Evolutionary conservation across 1,140 invertebrate genomes (phyloP), one percentile per base, ranked within the genome.

Genomic region (Hyphantria cunea): DNA sequence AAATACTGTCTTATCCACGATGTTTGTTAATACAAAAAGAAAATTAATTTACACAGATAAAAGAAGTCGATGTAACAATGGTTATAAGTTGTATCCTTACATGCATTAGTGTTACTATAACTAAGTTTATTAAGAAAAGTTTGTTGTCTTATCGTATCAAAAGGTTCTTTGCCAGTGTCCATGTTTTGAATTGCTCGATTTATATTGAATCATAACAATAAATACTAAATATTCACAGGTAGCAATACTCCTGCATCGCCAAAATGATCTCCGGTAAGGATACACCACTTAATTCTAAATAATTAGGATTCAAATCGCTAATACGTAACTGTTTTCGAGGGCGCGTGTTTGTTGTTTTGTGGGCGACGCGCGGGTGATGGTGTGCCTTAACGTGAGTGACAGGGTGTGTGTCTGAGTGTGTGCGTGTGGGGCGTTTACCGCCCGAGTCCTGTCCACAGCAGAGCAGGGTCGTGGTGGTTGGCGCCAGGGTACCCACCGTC

Each of bases 381-480:
- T 66, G 53, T 12, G 39, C 32, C 12, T 52, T 13, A 13, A n/a
- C n/a, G n/a, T n/a, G n/a, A n/a, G 15, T n/a, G 51, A n/a, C 14
- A 47, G 17, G 61, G 33, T 58, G 42, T 39, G 48, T 42, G 25
- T 51, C 41, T 53, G 52, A 42, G 11, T 12, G 68, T 32, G 45
- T 39, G 39, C 32, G 55, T n/a, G 49, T 2, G 31, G 56, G 33
- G 9, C 34, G 76, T 77, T 76, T 86, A 86, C 80, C 79, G 85
- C 37, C 85, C 87, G 50, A 90, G 80, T 5, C 85, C 85, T n/a
- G 87, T 85, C 87, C 87, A 90, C 80, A 90, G 82, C 73, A 90
- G 68, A 1, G 78, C 85, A 6, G 87, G 87, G 72, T 90, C 87
- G 68, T 90, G 85, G 54, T 86, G 75, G 70, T 90, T 90, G 44